Base-by-base conservation (phyloP, 2,113 vertebrate genomes). In the Anas platyrhynchos region DNA sequence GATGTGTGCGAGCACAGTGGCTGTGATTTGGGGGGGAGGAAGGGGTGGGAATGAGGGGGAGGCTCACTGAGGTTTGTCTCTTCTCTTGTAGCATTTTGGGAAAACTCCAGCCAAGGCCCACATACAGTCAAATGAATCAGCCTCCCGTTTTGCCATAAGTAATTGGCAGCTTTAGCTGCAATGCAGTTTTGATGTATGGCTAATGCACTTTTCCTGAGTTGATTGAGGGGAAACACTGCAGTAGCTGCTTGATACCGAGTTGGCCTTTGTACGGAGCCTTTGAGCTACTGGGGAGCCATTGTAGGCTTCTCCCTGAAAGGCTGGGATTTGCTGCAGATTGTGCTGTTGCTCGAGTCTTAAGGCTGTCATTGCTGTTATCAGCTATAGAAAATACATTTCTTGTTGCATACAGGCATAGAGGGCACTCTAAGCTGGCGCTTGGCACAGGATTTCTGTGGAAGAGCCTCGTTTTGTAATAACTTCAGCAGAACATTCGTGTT, bases 81-180 rank as follows among this genome's bases (percentile, higher is more conserved):
- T 94, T 91, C 88, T 52, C 86, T 89, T 68, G 34, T 48, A 91
- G 89, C 46, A 0, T 88, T 95, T 88, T 94, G 91, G 95, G 94
- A 97, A 95, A 93, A 95, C 95, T 97, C 96, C 94, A 96, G 91
- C 75, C 88, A 68, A 86, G 91, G 86, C 94, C 95, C 86, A 91
- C 94, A 72, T 96, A 48, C 29, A 86, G 73, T 78, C 29, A 18
- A 67, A 93, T 96, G 96, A 97, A 95, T 97, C 95, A 96, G 82
- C 93, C 82, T 91, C 56, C 65, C 52, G 83, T 91, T 77, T 83
- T 93, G 90, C 94, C 72, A 56, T 81, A 83, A 91, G 89, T 88
- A 88, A 95, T 83, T 96, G 94, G 95, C 94, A 96, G 83, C 61
- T 90, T 68, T 77, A 95, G 89, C 96, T 97, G 96, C 96, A 97